A percentile compares a stretch with the other conserved stretches of the same genome.
These are phyloP conservation scores for Mesochorus sp. DNA, from an alignment of 2,888 invertebrate genomes.

Conservation along the genomic window DNA sequence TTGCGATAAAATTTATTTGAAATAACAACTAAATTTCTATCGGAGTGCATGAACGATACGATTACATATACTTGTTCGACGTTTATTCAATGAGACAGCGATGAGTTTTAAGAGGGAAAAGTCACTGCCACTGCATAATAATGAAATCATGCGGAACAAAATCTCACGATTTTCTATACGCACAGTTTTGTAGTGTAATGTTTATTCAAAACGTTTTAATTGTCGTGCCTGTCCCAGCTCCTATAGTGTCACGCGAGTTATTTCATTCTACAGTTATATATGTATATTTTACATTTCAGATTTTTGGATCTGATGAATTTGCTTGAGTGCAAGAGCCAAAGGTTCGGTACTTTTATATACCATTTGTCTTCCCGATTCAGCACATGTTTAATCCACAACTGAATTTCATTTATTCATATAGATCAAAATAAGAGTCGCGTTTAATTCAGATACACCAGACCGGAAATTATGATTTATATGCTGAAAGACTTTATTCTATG, in stretches of 20 bases:
- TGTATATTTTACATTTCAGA: slow-evolving; percentile 17
- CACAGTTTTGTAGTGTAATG: slow-evolving; percentile 15
- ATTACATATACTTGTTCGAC: too few relatives aligned
- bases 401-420: too few relatives aligned
- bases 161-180: neutral
- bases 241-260: slow-evolving; percentile 29
- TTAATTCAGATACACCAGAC: too few relatives aligned
- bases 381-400: neutral
- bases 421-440: too few relatives aligned
- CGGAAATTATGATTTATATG: too few relatives aligned
- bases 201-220: slow-evolving; percentile 33
- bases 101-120: too few relatives aligned
- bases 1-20: too few relatives aligned
- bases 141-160: neutral
- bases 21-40: too few relatives aligned
- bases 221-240: neutral
- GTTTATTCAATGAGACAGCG: too few relatives aligned
- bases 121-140: too few relatives aligned
- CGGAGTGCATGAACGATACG: too few relatives aligned
- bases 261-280: slow-evolving; percentile 27
- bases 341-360: neutral
- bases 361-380: neutral
- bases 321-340: neutral
- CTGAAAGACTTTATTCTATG: too few relatives aligned
- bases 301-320: slow-evolving; percentile 11